Percentiles rank a stretch among this genome's conserved stretches.
These are phyloP conservation scores for Amblyteles armatorius DNA, from an alignment of 2,888 invertebrate species.

Conservation along the genomic window DNA sequence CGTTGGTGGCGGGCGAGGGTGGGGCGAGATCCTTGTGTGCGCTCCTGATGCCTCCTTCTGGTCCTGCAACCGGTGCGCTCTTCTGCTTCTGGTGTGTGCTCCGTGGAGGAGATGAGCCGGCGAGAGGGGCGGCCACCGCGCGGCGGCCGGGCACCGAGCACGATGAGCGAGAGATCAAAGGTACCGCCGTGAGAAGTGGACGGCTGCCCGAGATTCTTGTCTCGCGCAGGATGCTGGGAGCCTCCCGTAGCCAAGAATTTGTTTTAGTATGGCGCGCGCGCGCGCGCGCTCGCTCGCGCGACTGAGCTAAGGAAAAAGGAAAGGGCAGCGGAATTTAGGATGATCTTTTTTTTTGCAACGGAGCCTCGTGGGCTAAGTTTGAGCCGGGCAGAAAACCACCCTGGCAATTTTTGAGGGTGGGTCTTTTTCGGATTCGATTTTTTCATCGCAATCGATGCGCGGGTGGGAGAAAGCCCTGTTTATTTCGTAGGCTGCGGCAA, in stretches of 20 bases:
- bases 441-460: not conserved
- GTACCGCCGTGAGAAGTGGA: conserved; percentile 83
- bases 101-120: conserved; percentile 61
- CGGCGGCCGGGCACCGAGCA: conserved; percentile 72
- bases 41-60: conserved; percentile 51
- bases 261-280: conserved; percentile 76
- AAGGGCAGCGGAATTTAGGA: conserved; percentile 35
- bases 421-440: not conserved
- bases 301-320: conserved; percentile 22
- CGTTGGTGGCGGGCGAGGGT: conserved; percentile 32
- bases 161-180: conserved; percentile 81
- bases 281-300: conserved; percentile 3
- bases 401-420: not conserved
- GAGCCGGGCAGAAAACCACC: not conserved
- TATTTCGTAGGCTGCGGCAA: too few relatives aligned
- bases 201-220: conserved; percentile 83
- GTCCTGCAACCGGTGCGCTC: conserved; percentile 37
- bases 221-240: conserved; percentile 79
- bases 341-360: not conserved
- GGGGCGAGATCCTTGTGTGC: conserved; percentile 36
- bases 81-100: conserved; percentile 35
- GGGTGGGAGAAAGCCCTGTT: too few relatives aligned
- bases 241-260: conserved; percentile 77
- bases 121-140: conserved; percentile 64
- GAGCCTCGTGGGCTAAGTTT: not conserved